Conservation (phyloP, 2,888 invertebrate genomes). For the Dryomyza anilis region DNA sequence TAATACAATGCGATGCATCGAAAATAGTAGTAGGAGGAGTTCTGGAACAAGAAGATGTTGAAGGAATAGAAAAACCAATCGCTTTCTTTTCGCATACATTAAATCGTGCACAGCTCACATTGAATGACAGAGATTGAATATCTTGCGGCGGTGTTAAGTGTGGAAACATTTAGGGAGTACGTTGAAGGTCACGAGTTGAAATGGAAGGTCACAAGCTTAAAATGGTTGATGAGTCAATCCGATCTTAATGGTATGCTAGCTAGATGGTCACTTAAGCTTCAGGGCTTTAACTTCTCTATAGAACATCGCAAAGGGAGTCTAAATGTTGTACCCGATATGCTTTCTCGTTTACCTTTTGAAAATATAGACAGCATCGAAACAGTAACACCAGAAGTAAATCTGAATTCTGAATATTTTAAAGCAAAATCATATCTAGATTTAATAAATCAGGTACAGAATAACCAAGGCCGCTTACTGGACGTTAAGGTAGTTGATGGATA, state of each 20-base stretch:
- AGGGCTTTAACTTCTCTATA: neutral
- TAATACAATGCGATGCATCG: too few relatives aligned
- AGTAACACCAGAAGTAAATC: constrained; percentile 13
- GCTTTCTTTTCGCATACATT: neutral
- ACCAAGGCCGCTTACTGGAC: constrained; percentile 20
- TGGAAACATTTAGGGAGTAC: neutral
- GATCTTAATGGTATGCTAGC: neutral
- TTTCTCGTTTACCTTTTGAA: too few relatives aligned
- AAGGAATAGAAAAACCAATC: neutral
- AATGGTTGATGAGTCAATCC: neutral
- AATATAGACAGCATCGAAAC: neutral
- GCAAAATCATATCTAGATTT: too few relatives aligned
- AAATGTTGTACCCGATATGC: neutral
- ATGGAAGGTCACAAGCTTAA: too few relatives aligned
- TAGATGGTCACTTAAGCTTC: neutral
- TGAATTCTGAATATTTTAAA: constrained; percentile 8
- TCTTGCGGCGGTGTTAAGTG: neutral
- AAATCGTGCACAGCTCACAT: neutral
- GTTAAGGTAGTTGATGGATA: constrained; percentile 14
- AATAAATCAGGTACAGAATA: neutral
- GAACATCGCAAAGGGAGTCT: neutral
- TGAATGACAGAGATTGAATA: neutral
- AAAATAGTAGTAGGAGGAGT: neutral
- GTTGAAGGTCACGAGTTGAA: too few relatives aligned
- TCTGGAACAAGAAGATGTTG: neutral